Base-by-base conservation (phyloP, 2,113 vertebrate genomes). In the Chlorocebus sabaeus region DNA sequence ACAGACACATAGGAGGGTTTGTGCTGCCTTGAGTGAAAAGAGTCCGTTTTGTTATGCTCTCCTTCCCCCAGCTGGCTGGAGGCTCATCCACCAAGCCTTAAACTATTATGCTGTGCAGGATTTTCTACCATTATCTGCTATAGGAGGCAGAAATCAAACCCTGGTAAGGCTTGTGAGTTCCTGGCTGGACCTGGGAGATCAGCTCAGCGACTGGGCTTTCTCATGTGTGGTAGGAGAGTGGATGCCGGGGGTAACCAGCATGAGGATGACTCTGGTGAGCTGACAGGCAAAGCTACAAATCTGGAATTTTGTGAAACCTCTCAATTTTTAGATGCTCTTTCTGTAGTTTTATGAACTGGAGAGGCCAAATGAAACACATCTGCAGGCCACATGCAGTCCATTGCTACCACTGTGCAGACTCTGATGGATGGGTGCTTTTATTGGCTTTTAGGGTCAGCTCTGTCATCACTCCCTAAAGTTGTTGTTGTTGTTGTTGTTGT, bases 281-380 rank as follows among this genome's bases (percentile, higher is more conserved):
- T 76, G 72, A 96, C 93, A 68, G 52, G 73, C 78, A 95, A 96
- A 95, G 73, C 83, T 83, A 85, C 72, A 85, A 67, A 93, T 61
- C 38, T 52, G 75, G 82, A 90, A 89, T 89, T 96, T 70, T 96
- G 40, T 90, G 89, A 96, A 95, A 87, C 38, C 73, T 48, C 64
- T 48, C n/a, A 80, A 45, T 86, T 93, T 82, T 93, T 92, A 91
- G 84, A 55, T 72, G 40, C 57, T 23, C 13, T 81, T 43, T 90
- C 32, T 87, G 35, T 93, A 95, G 55, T 79, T 75, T 90, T 94
- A 64, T 83, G 43, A 92, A 88, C 10, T 30, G 35, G 9, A 5
- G 6, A 48, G 38, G 61, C 86, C 96, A 98, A 94, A 52, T 22
- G 48, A 93, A 97, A 96, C 55, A 93, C 13, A 25, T 57, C 11